Base-by-base conservation (phyloP, 2,888 invertebrate genomes). In the Eubasilissa splendida region DNA sequence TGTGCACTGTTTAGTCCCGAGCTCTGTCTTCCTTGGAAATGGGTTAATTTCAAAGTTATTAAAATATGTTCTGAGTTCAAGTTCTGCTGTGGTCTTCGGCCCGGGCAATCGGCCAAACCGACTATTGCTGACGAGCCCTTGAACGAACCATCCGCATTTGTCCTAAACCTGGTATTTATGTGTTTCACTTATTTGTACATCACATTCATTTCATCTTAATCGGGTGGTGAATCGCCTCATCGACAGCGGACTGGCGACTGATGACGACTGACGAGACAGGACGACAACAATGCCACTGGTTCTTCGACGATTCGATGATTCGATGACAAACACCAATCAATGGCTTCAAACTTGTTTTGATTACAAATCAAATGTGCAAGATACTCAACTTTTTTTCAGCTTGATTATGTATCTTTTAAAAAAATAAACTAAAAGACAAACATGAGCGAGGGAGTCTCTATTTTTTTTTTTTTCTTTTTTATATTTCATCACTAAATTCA, bases 81-180 rank as follows among this genome's bases (percentile, higher is more conserved):
- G 78, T 60, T 68, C 42, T 11, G 52, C 70, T 12, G 33, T 14
- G 14, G 42, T 74, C 74, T 74, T 74, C 74, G 42, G 70, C 54
- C 59, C 70, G 33, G 76, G 42, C 63, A 60, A 63, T 59, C 66
- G n/a, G 14, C 74, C 68, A 50, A 66, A 4, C 71, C 74, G 66
- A 73, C 56, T 74, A 56, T 78, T 76, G 65, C 50, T 52, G 65
- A 56, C 65, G 71, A 63, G 68, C 42, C 65, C 80, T 76, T 75
- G 74, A 81, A 66, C 80, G 63, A 81, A 75, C 73, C 73, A 12
- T 66, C 81, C 66, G 68, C 80, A 82, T 73, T 82, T 83, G 82
- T 79, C 77, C 79, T 80, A 80, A 75, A 78, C 60, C 76, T 76
- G 83, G 83, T 83, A 83, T 83, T 83, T 83, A 83, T 81, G 79